phyloP scores from a whole-genome alignment of 2,888 invertebrate genomes.

The Pterostichus niger region DNA sequence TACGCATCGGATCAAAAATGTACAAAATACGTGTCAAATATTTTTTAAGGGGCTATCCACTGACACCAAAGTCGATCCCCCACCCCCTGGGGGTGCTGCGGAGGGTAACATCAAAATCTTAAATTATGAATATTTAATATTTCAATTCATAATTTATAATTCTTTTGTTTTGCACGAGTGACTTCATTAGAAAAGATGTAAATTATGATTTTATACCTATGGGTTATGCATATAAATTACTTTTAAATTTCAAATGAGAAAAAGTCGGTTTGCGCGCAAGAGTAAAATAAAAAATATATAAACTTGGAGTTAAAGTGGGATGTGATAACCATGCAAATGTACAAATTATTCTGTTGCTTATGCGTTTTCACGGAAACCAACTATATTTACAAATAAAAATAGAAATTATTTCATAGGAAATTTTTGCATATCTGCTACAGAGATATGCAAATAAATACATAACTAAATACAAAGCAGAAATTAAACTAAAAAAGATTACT shows the following conservation, averaged over 20 bases:
- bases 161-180: slow-evolving; percentile 26
- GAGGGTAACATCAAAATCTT: no score
- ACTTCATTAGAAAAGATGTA: slow-evolving; percentile 52
- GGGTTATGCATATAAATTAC: slow-evolving; percentile 64
- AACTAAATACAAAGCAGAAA: no score
- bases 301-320: slow-evolving; percentile 32
- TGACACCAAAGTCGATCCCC: no score
- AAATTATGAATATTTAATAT: slow-evolving; percentile 17
- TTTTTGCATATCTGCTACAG: slow-evolving; percentile 16
- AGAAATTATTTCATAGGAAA: slow-evolving; percentile 14
- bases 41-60: no score
- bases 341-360: slow-evolving; percentile 43
- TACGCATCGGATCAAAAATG: no score
- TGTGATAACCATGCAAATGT: slow-evolving; percentile 45
- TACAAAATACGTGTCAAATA: no score
- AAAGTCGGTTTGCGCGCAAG: slow-evolving; percentile 45
- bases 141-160: slow-evolving; percentile 33
- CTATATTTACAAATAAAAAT: slow-evolving; percentile 27
- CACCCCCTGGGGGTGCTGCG: no score
- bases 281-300: slow-evolving; percentile 44
- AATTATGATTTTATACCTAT: slow-evolving; percentile 42
- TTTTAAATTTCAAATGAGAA: slow-evolving; percentile 61
- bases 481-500: no score
- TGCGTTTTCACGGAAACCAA: slow-evolving; percentile 19
- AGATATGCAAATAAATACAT: slow-evolving; percentile 5